Base-by-base conservation (phyloP, 2,113 vertebrate species). In the Cnemophilus loriae region DNA sequence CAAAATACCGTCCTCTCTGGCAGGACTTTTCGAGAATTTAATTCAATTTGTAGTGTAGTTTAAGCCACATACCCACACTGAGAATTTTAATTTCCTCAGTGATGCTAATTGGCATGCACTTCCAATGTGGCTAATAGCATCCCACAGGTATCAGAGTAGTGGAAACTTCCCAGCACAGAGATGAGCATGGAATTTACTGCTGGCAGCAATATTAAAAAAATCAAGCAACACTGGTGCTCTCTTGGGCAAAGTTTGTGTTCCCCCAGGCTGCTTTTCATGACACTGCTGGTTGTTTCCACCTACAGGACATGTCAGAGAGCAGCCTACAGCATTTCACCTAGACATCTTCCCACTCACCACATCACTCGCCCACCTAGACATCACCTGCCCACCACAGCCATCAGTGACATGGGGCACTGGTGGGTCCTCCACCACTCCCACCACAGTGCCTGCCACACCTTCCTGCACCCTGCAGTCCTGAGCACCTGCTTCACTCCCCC, bases 71-170 rank as follows among this genome's bases (percentile, higher is more conserved):
- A 71, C 4, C n/a, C 83, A 67, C 90, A 71, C 33, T 52, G n/a
- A 86, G 79, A 81, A 69, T 80, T 93, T 86, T 47, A n/a, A 90
- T 95, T 93, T 93, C 44, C 79, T 86, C 63, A 39, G n/a, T 21
- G 55, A 76, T 55, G 75, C 39, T 83, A 67, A 90, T 63, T 1
- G 0, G 50, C 60, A 47, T 0, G 0, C 39, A 23, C 24, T 90
- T 74, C 64, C 49, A 73, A 37, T 9, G 37, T 37, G 16, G 32
- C 50, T 64, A 74, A 87, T 27, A 81, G 64, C 35, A 91, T 59
- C 41, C 47, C 78, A 92, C 35, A 81, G 83, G 90, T 93, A 91
- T 39, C 50, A 59, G 33, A 83, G 65, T 5, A 87, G n/a, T 26
- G 30, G 63, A 84, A 90, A 93, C 32, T 83, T 64, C 59, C 39